Evolutionary conservation across 2,797 vertebrate species (phyloP).

Genomic region (Rhabdophis nuchalis): DNA sequence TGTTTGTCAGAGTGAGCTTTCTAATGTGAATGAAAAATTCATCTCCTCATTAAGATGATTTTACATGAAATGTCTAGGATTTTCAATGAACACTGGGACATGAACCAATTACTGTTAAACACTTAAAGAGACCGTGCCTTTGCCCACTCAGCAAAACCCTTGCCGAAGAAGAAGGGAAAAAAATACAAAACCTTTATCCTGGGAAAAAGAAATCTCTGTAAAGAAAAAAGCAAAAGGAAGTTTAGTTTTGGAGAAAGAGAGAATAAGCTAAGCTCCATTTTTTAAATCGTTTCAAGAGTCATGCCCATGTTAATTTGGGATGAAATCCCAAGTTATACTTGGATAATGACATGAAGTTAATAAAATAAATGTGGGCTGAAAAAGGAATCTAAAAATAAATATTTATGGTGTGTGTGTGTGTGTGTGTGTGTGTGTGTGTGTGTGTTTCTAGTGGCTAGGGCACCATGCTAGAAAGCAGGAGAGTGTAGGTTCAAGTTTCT

Average conservation of each 20-base stretch:
- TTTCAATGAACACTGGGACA: constrained; percentile 85
- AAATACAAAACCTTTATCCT: constrained; percentile 52
- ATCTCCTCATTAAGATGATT: constrained; percentile 84
- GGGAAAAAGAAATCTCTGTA: constrained; percentile 53
- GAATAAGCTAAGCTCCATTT: constrained; percentile 23
- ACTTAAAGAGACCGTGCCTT: constrained; percentile 78
- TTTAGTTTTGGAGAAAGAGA: constrained; percentile 51
- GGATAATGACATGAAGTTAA: background rate
- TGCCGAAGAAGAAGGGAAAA: constrained; percentile 36
- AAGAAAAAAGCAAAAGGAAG: constrained; percentile 61
- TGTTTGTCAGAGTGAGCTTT: constrained; percentile 84
- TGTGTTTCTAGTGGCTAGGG: background rate
- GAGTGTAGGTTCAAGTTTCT: background rate
- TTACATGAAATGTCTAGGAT: constrained; percentile 85
- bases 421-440: background rate
- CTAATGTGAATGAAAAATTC: constrained; percentile 91
- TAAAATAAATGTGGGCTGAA: background rate
- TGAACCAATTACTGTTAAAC: constrained; percentile 89
- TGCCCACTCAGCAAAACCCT: constrained; percentile 74
- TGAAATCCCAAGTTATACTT: background rate
- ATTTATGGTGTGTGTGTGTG: background rate
- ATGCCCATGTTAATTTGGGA: constrained; percentile 7
- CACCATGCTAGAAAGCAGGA: background rate
- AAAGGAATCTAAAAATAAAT: background rate
- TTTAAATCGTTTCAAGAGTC: constrained; percentile 37